Percentiles rank a stretch among this genome's conserved stretches.
Evolutionary conservation across 30 jellyfish, hydroid and myxozoan species (phyloP).

Genomic region (Calvadosia cruxmelitensis): DNA sequence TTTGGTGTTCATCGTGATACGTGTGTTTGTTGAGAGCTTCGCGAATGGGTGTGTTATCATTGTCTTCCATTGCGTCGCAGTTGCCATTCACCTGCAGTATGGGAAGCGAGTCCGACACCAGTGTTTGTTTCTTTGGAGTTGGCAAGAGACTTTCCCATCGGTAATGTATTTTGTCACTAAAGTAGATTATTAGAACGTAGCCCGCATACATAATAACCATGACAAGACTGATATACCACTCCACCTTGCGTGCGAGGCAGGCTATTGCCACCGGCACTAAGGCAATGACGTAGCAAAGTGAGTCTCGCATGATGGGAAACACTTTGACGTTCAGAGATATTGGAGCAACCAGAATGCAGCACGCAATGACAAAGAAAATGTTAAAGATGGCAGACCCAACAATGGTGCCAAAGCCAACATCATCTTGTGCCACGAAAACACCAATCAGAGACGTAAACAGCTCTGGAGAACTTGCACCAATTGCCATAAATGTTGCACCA

Average conservation of each 20-base stretch:
- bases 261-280: constrained; percentile 46
- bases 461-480: constrained; percentile 92
- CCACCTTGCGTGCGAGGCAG: constrained; percentile 51
- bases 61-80: constrained; percentile 6
- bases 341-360: constrained; percentile 52
- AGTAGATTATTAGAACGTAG: constrained; percentile 52
- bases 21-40: constrained; percentile 5
- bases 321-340: constrained; percentile 22
- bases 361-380: constrained; percentile 55
- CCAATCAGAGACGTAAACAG: constrained; percentile 86
- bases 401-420: constrained; percentile 68
- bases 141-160: constrained; percentile 23
- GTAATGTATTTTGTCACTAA: constrained; percentile 35
- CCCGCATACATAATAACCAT: constrained; percentile 43
- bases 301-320: constrained; percentile 59
- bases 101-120: constrained; percentile 32
- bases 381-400: constrained; percentile 73
- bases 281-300: constrained; percentile 34
- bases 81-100: constrained; percentile 18
- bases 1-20: neutral
- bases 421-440: constrained; percentile 60
- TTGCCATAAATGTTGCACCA: constrained; percentile 99
- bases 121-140: constrained; percentile 17
- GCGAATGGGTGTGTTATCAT: constrained; percentile 16
- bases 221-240: constrained; percentile 56